Evolutionary conservation across 2,888 invertebrate genomes (phyloP), one percentile per base, ranked within the genome.

Genomic region (Drosophila lutescens): DNA sequence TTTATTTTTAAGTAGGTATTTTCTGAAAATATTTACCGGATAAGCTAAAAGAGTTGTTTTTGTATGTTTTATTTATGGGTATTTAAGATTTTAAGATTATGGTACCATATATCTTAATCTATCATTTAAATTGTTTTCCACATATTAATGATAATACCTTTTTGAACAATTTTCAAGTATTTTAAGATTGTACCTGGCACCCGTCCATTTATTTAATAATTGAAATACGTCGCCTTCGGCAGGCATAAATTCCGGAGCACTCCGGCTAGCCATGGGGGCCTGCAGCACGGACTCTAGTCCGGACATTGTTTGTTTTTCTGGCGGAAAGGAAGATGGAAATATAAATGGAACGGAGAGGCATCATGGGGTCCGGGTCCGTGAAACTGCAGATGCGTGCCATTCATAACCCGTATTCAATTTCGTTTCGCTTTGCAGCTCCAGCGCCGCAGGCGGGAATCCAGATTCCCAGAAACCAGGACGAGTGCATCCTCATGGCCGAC

Each of bases 381-480:
- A 34, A 41, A 17, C 32, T 15, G 15, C 30, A 58, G 76, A 68
- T 32, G 62, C 57, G 56, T 61, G 59, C 67, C 82, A 79, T 85
- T 74, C 82, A 87, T 82, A 79, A 86, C 82, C 74, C 60, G 72
- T 88, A 88, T 83, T 83, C 86, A 74, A 88, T 88, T 83, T 86
- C 78, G 78, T 84, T 83, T 86, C 78, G 78, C 78, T 88, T 65
- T 54, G 81, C 66, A 69, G 78, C 71, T 83, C 70, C 54, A 44
- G 66, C 72, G 68, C 55, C 67, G 41, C 61, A 67, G 78, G 76
- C 78, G 62, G 75, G 58, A 49, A 44, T 53, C 50, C 30, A 32
- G 56, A 23, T 23, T 23, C 23, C 10, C 32, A 38, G 47, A 50
- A 47, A 43, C 58, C 50, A 55, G 12, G 36, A 34, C 17, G 38